Evolutionary conservation across 30 jellyfish, hydroid and myxozoan genomes (phyloP).

Genomic region (Chironex yamaguchii): DNA sequence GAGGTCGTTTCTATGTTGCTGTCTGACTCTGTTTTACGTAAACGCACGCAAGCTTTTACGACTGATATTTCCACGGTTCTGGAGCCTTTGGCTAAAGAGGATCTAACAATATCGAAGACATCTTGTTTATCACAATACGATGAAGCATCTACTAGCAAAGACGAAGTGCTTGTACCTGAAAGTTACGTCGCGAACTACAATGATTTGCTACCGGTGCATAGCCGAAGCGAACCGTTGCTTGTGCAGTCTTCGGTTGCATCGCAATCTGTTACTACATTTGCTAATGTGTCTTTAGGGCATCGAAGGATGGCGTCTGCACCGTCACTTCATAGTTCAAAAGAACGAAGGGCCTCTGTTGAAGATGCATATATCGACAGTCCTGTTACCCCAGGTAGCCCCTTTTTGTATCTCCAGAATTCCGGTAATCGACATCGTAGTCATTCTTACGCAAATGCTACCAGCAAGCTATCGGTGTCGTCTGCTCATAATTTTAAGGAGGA

Average conservation of each 20-base stretch:
- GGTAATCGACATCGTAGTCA: not conserved
- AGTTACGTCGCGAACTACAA: not conserved
- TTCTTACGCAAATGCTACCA: too few relatives aligned
- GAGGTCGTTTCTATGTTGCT: too few relatives aligned
- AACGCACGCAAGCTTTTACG: too few relatives aligned
- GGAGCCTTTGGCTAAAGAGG: too few relatives aligned
- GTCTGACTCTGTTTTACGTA: too few relatives aligned
- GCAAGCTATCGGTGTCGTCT: conserved; percentile 59
- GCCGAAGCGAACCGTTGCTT: not conserved
- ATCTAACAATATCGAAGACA: too few relatives aligned
- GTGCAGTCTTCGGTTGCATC: not conserved
- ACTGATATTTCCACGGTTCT: too few relatives aligned
- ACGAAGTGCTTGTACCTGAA: conserved; percentile 8
- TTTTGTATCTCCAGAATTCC: not conserved
- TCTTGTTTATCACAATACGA: conserved; percentile 60
- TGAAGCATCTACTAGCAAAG: not conserved
- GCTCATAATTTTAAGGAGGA: conserved; percentile 30
- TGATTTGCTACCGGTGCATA: not conserved
- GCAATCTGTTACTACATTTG: not conserved
- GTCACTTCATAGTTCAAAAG: not conserved
- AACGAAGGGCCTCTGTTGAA: not conserved
- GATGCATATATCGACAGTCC: conserved; percentile 1
- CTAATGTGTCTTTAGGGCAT: conserved; percentile 59
- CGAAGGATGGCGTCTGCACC: conserved; percentile 92
- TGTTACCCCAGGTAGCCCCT: conserved; percentile 24